phyloP scores from a whole-genome alignment of 2,888 invertebrate species.

The Temnothorax rugatulus region DNA sequence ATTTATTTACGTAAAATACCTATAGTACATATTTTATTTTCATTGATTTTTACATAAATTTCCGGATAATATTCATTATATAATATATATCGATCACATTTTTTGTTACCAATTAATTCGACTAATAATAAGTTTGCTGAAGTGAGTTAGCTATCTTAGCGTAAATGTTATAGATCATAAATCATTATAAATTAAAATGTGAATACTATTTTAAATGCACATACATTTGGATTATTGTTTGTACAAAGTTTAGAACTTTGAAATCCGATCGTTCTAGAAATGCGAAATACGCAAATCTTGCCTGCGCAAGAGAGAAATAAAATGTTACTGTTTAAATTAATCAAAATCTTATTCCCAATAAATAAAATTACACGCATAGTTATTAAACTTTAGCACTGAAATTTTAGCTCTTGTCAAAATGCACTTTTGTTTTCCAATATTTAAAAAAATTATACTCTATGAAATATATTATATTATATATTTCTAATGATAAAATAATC shows the following conservation, averaged over 20 bases:
- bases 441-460: not conserved
- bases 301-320: not conserved
- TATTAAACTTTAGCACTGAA: not conserved
- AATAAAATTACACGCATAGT: not conserved
- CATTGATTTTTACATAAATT: not conserved
- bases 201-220: not conserved
- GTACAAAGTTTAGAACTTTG: not conserved
- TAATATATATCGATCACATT: not conserved
- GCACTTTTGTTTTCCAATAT: not conserved
- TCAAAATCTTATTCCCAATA: not conserved
- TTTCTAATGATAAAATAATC: not conserved
- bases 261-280: not conserved
- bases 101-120: too few species aligned
- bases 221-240: not conserved
- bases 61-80: not conserved
- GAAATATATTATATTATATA: not conserved
- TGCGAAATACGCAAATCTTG: not conserved
- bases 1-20: not conserved
- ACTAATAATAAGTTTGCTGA: not conserved
- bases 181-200: not conserved
- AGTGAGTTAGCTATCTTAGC: not conserved
- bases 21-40: not conserved
- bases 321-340: not conserved
- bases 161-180: not conserved
- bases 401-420: not conserved